Base-by-base conservation (phyloP, 2,888 invertebrate genomes). In the Hydraecia micacea region DNA sequence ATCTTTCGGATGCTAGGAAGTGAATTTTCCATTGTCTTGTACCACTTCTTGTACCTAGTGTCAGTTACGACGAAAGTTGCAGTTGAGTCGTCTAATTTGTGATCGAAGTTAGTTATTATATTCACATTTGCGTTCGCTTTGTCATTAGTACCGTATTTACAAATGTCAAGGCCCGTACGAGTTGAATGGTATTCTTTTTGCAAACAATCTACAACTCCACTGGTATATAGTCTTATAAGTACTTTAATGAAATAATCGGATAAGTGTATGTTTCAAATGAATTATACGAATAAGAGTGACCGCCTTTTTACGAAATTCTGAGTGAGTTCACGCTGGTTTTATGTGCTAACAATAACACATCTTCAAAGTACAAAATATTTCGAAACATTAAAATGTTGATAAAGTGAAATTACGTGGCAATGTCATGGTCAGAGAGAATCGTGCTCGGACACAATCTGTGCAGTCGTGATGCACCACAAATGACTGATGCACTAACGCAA, bases 391-490 rank as follows among this genome's bases (percentile, higher is more conserved):
- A 84, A 83, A 85, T 81, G 73, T 80, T 90, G 91, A 92, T 91
- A 88, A 91, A 92, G 91, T 92, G 89, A 92, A 91, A 91, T 93
- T 91, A 95, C 93, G 92, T 89, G 88, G 95, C 95, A 95, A 95
- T 95, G 96, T 95, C 96, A 96, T 91, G 96, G 95, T 91, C 94
- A 93, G 90, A 93, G 89, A 91, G 89, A 93, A 91, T 93, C 94
- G 94, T 95, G 94, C 89, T 88, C 90, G 86, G 88, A 90, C 89
- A 90, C 88, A 87, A 89, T 90, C 87, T 82, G 83, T 90, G 85
- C 81, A 91, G 91, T 95, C 95, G 95, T 96, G 95, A 96, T 94
- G 94, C 93, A 91, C 92, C 90, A 88, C 92, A 92, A 93, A 93
- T 92, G 94, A 94, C 94, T 92, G 92, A 90, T 88, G 88, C 89